phyloP scores from a whole-genome alignment of 2,888 invertebrate species.

The Drosophila pegasa region DNA sequence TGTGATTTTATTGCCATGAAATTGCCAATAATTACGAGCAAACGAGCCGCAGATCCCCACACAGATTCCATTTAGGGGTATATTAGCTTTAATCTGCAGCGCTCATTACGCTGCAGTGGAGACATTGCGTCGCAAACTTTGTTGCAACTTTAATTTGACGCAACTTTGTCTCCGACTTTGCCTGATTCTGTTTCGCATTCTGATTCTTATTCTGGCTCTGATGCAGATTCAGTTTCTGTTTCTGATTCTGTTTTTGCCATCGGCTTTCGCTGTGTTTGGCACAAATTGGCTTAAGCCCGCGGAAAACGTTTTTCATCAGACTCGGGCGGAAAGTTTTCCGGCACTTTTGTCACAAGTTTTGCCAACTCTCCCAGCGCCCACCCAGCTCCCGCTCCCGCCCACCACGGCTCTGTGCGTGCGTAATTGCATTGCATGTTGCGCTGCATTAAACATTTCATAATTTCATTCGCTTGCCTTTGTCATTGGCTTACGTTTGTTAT shows the following conservation, averaged over 20 bases:
- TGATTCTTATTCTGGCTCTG: slow-evolving; percentile 11
- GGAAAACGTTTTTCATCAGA: slow-evolving; percentile 70
- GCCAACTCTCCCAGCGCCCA: slow-evolving; percentile 6
- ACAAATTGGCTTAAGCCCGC: slow-evolving; percentile 77
- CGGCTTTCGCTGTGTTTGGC: slow-evolving; percentile 59
- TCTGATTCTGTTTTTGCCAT: slow-evolving; percentile 37
- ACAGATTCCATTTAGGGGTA: slow-evolving; percentile 2
- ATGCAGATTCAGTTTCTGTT: slow-evolving; percentile 12
- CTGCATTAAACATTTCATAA: slow-evolving; percentile 76
- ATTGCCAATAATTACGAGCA: slow-evolving; percentile 80
- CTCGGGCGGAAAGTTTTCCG: slow-evolving; percentile 65
- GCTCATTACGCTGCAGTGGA: slow-evolving; percentile 55
- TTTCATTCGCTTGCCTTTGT: slow-evolving; percentile 60
- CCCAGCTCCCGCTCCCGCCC: background rate
- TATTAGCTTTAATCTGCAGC: slow-evolving; percentile 24
- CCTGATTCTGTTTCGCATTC: slow-evolving; percentile 5
- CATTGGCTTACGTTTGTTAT: slow-evolving; percentile 57
- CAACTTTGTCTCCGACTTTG: slow-evolving; percentile 45
- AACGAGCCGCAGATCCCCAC: slow-evolving; percentile 29
- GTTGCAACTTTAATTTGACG: slow-evolving; percentile 62
- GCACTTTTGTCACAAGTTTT: slow-evolving; percentile 70
- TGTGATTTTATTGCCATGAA: slow-evolving; percentile 82
- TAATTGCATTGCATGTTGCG: slow-evolving; percentile 76
- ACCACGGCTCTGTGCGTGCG: slow-evolving; percentile 32
- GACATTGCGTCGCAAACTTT: slow-evolving; percentile 39